These are phyloP conservation scores for Tyto alba DNA, from an alignment of 2,113 vertebrate genomes.

Conservation along the genomic window DNA sequence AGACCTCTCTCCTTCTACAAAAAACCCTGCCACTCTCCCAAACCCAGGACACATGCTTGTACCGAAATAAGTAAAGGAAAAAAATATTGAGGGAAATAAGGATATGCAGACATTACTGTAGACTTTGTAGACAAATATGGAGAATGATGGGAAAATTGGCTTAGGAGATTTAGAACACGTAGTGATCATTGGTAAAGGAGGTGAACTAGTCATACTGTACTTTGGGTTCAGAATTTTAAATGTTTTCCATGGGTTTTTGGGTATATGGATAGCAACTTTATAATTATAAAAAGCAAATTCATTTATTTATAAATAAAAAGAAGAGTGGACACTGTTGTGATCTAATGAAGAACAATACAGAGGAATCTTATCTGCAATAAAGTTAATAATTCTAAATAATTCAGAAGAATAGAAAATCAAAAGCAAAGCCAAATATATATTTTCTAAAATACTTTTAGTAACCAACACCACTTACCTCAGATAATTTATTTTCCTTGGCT, in stretches of 20 bases:
- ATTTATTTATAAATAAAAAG: not conserved
- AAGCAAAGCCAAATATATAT: not conserved
- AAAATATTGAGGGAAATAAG: accelerated
- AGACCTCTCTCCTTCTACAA: too few relatives aligned
- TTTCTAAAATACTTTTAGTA: not conserved
- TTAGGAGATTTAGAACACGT: not conserved
- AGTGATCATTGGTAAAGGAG: not conserved
- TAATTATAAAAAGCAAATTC: not conserved
- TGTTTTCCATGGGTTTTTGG: not conserved
- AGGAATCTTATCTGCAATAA: not conserved
- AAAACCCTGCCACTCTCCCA: too few relatives aligned
- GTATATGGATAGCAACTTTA: not conserved
- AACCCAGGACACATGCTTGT: too few relatives aligned
- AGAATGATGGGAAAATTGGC: not conserved
- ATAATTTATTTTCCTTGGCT: not conserved
- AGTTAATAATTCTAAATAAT: not conserved
- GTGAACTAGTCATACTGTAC: not conserved
- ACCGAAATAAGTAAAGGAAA: not conserved
- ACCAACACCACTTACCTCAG: not conserved
- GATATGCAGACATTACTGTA: not conserved
- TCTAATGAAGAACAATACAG: not conserved
- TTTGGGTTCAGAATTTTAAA: not conserved
- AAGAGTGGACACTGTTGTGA: not conserved
- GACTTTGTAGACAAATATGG: not conserved
- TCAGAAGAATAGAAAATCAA: not conserved